Base-by-base conservation (phyloP, 2,888 invertebrate genomes). In the Isoperla grammatica region DNA sequence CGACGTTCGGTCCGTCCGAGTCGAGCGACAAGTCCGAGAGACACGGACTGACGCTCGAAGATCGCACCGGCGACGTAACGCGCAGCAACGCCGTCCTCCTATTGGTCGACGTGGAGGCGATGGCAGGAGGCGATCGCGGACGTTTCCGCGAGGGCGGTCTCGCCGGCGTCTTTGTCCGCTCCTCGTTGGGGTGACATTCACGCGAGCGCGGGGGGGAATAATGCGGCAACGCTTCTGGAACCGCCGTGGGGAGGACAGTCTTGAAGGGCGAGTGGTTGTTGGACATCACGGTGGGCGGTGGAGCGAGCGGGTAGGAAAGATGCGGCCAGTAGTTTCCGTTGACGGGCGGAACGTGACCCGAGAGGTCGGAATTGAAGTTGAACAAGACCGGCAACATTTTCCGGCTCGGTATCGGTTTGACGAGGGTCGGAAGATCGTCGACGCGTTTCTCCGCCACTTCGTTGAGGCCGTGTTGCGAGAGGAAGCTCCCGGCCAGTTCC, bases 1-100 rank as follows among this genome's bases (percentile, higher is more conserved):
- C 93, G 62, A 90, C 76, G 1, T 91, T 84, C 0, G 88, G 83
- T 70, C 81, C 82, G 40, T 74, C 58, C 4, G 46, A 42, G n/a
- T 37, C 54, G 39, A 39, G 45, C 12, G 59, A 58, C 6, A 58
- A 22, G 9, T 48, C 50, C 1, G 62, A 63, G 6, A 57, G 57
- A 39, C 61, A 61, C 9, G 63, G 63, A 2, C 61, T 61, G 12
- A 59, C 40, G 22, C 59, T 61, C 23, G 55, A 40, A 15, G 61
- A 42, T 1, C 56, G 40, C 1, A 57, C 35, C 11, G 60, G 60
- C 39, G 60, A 56, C 15, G 48, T 19, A 6, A 37, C 57, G 1
- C 23, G 42, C 19, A 60, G 23, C 13, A 49, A 19, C 15, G 55
- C 37, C 20, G 5, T 46, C 63, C 58, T 15, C 39, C 29, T 40